A percentile compares a stretch with the other conserved stretches of the same genome.
These are phyloP conservation scores for Monarcha castaneiventris DNA, from an alignment of 2,113 vertebrate genomes.

Conservation along the genomic window DNA sequence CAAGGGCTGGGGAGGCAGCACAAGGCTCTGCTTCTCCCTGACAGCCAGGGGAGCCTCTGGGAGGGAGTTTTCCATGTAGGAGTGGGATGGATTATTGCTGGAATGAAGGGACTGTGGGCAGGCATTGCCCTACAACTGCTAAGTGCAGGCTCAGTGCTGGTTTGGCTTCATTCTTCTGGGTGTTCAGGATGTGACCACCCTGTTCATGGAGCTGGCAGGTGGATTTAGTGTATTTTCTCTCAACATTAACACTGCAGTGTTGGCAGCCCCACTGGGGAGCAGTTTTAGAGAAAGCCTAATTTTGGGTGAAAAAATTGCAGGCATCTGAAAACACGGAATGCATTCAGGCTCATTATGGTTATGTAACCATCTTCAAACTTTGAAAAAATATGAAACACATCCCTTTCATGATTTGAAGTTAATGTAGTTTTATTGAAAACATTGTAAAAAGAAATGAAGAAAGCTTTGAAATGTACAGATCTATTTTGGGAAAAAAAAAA, in stretches of 20 bases:
- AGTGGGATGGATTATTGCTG: not conserved
- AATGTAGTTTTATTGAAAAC: not conserved
- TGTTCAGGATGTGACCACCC: not conserved
- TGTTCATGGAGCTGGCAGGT: not conserved
- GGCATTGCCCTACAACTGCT: rapidly evolving
- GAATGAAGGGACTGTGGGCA: not conserved
- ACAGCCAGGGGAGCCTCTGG: not conserved
- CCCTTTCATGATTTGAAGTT: not conserved
- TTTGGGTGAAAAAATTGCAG: constrained; percentile 21
- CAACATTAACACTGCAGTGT: not conserved
- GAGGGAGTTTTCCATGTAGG: not conserved
- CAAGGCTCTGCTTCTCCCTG: rapidly evolving
- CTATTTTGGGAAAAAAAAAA: not conserved
- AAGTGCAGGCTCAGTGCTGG: not conserved
- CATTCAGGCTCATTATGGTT: not conserved
- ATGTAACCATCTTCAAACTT: not conserved
- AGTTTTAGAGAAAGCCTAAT: not conserved
- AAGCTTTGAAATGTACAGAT: not conserved
- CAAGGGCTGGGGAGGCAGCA: not conserved
- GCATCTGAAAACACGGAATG: not conserved
- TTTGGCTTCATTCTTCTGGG: not conserved
- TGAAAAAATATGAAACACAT: not conserved
- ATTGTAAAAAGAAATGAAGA: not conserved
- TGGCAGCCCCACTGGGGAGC: not conserved
- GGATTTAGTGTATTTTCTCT: not conserved